phyloP scores from a whole-genome alignment of 2,797 vertebrate genomes.

The Graptemys geographica region DNA sequence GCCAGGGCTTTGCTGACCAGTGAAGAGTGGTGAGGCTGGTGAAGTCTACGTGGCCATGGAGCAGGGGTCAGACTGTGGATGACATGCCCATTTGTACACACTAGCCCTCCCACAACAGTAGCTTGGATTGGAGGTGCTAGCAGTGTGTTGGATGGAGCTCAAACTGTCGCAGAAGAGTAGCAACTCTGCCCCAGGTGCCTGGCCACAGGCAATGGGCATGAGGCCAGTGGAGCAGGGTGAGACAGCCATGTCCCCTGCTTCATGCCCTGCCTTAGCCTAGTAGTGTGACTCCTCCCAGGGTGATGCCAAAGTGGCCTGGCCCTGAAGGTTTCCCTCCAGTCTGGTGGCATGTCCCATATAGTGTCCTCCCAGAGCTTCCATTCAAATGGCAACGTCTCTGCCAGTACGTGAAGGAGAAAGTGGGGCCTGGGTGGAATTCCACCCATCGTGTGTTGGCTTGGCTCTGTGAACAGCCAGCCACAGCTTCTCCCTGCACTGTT shows the following conservation, averaged over 20 bases:
- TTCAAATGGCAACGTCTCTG: neutral
- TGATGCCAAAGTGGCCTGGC: neutral
- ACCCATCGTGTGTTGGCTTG: neutral
- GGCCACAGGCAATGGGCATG: neutral
- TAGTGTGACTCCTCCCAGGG: neutral
- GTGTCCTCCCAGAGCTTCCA: neutral
- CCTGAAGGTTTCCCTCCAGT: neutral
- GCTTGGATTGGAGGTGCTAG: neutral
- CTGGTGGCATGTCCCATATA: neutral
- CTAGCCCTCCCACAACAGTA: rapidly evolving
- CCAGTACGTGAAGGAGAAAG: neutral
- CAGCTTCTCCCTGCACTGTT: neutral
- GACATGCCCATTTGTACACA: rapidly evolving
- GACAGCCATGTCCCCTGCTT: neutral
- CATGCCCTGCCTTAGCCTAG: neutral
- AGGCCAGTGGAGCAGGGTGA: neutral
- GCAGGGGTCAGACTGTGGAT: rapidly evolving
- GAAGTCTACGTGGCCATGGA: rapidly evolving
- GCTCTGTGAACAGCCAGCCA: too few relatives aligned
- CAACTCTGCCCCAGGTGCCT: neutral
- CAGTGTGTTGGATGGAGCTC: neutral
- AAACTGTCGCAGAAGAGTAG: neutral
- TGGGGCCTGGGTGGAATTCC: neutral
- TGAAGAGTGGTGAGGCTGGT: neutral
- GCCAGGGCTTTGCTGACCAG: neutral